These are phyloP conservation scores for Drosophila watanabei DNA, from an alignment of 1,140 invertebrate genomes.

Conservation along the genomic window DNA sequence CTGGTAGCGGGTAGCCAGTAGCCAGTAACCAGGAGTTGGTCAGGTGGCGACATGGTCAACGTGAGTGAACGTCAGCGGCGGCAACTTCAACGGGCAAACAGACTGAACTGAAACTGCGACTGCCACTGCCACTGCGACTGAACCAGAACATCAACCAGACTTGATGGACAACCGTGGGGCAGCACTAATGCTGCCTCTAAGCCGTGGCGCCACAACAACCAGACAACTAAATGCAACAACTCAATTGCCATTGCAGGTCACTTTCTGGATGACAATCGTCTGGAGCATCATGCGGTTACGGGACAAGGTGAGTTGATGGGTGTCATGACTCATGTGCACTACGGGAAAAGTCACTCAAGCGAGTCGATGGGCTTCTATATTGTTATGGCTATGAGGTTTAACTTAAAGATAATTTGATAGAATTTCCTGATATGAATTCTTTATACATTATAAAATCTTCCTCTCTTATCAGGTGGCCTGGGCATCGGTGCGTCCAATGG, in stretches of 20 bases:
- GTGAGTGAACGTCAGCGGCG: constrained; percentile 73
- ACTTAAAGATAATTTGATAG: not conserved
- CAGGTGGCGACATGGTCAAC: constrained; percentile 58
- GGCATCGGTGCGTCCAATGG: constrained; percentile 57
- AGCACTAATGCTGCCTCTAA: constrained; percentile 57
- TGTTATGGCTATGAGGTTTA: not conserved
- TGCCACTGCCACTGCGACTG: constrained; percentile 14
- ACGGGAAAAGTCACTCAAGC: constrained; percentile 9
- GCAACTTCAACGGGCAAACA: constrained; percentile 51
- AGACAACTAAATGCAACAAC: constrained; percentile 72
- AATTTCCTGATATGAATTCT: not conserved
- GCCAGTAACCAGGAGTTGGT: constrained; percentile 30
- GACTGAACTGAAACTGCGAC: constrained; percentile 13
- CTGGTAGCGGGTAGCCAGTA: not conserved
- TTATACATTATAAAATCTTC: not conserved
- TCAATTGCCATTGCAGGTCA: constrained; percentile 82
- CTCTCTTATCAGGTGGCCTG: constrained; percentile 53
- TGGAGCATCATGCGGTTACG: constrained; percentile 79
- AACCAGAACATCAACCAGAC: constrained; percentile 39
- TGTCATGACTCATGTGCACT: constrained; percentile 21
- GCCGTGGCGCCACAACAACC: constrained; percentile 64
- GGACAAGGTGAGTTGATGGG: constrained; percentile 68
- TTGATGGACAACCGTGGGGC: constrained; percentile 75
- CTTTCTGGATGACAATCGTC: constrained; percentile 84
- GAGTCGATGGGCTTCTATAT: not conserved